Evolutionary conservation across 2,888 invertebrate genomes (phyloP).

Genomic region (Allolobophora icterica): DNA sequence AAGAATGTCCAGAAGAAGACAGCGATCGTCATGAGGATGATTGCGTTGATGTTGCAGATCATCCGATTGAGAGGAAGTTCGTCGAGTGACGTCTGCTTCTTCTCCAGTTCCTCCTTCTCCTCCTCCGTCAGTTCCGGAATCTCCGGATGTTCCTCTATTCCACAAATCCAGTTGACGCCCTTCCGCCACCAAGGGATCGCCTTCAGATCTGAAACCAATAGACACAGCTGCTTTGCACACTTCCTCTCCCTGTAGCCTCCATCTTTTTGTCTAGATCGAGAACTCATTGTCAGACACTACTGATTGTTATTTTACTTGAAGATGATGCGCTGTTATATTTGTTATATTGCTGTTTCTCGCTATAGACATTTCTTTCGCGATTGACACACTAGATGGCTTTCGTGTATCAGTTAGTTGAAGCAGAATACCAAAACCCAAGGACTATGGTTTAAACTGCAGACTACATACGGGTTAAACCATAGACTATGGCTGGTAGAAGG

Average conservation of each 20-base stretch:
- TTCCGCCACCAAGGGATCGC: conserved; percentile 58
- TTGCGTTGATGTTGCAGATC: conserved; percentile 60
- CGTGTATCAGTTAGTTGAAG: background rate
- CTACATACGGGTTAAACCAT: too few species aligned
- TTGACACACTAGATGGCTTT: background rate
- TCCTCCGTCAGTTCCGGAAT: conserved; percentile 52
- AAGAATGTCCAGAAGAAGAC: conserved; percentile 65
- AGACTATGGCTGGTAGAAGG: background rate
- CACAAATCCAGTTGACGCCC: conserved; percentile 62
- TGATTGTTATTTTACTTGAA: background rate
- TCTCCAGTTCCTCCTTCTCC: conserved; percentile 52
- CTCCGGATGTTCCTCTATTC: conserved; percentile 59
- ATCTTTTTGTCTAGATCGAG: too few species aligned
- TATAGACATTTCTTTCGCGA: background rate
- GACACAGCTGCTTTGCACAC: background rate
- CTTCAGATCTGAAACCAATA: background rate
- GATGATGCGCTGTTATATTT: background rate
- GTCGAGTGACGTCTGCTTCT: conserved; percentile 60
- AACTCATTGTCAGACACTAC: background rate
- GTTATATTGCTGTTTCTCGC: background rate
- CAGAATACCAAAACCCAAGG: background rate
- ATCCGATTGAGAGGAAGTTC: conserved; percentile 61
- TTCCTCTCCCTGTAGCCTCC: background rate
- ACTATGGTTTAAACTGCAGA: too few species aligned
- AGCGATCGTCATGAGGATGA: conserved; percentile 59